Evolutionary conservation across 2,888 invertebrate genomes (phyloP).

Genomic region (Epinotia ramella): DNA sequence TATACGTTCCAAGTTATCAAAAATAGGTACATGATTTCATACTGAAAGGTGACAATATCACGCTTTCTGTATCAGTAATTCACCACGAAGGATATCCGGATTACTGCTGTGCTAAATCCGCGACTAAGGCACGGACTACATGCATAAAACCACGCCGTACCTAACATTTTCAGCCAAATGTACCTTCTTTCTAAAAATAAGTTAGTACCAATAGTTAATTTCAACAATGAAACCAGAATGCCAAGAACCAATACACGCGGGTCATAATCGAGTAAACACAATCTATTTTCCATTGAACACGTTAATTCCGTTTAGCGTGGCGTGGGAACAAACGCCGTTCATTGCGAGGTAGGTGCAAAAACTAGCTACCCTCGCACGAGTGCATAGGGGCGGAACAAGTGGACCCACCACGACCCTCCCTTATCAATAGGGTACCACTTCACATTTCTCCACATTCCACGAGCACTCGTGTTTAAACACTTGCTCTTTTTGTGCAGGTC

Average conservation of each 20-base stretch:
- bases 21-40: not conserved
- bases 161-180: not conserved
- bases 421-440: constrained; percentile 47
- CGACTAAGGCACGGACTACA: not conserved
- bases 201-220: constrained; percentile 7
- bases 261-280: constrained; percentile 50
- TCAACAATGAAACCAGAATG: constrained; percentile 42
- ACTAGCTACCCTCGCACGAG: constrained; percentile 77
- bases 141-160: not conserved
- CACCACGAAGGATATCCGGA: not conserved
- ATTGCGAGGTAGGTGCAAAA: constrained; percentile 79
- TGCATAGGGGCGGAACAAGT: constrained; percentile 83
- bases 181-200: constrained; percentile 9
- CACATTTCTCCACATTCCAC: constrained; percentile 49
- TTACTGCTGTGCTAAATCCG: not conserved
- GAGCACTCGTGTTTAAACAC: constrained; percentile 47
- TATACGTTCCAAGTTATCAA: not conserved
- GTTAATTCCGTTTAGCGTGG: constrained; percentile 62
- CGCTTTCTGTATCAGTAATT: not conserved
- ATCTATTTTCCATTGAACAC: constrained; percentile 63
- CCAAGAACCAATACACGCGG: constrained; percentile 35
- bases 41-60: not conserved
- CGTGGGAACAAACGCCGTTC: constrained; percentile 75
- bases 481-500: constrained; percentile 45
- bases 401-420: constrained; percentile 55